Base-by-base conservation (phyloP, 1,140 invertebrate genomes). In the Pteromalus puparum region DNA sequence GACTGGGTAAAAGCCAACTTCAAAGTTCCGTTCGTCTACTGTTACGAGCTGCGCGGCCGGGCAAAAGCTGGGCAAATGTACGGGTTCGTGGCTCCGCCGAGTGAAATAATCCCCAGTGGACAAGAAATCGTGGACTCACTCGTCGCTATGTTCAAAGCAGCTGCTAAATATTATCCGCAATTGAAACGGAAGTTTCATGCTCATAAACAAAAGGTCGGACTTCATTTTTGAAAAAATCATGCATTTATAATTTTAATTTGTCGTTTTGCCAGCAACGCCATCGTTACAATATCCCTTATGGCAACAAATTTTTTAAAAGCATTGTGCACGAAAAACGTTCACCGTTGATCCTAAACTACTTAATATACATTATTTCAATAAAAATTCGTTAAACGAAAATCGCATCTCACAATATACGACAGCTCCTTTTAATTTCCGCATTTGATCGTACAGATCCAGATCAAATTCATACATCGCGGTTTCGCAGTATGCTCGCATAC, bases 51-150 rank as follows among this genome's bases (percentile, higher is more conserved):
- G 15, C 92, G 96, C 21, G 97, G 97, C 89, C 94, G 91, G 21
- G 97, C 97, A 30, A 84, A 91, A 73, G 21, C 15, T 10, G 73
- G 73, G 0, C 5, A n/a, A 77, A 24, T 12, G 42, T 94, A 95
- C 87, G 97, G 97, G 1, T 98, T 98, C 90, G 68, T 97, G 2
- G 90, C 98, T 24, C 96, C 97, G 1, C 93, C 95, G 2, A 89
- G 92, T 30, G 94, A 96, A 89, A 97, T 98, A 65, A 90, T 95
- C 65, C 95, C 95, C 1, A 96, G 95, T n/a, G 96, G 94, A 48
- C 86, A 93, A 73, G 97, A 97, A 92, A 96, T 95, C 6, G 90
- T 95, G 78, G 95, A 95, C 80, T 94, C 95, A 2, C 74, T 95
- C 0, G 81, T 95, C 13, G 92, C 93, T 6, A 90, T 95, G 10